Conservation (phyloP, 2,888 invertebrate genomes). For the Apotomis capreana region DNA sequence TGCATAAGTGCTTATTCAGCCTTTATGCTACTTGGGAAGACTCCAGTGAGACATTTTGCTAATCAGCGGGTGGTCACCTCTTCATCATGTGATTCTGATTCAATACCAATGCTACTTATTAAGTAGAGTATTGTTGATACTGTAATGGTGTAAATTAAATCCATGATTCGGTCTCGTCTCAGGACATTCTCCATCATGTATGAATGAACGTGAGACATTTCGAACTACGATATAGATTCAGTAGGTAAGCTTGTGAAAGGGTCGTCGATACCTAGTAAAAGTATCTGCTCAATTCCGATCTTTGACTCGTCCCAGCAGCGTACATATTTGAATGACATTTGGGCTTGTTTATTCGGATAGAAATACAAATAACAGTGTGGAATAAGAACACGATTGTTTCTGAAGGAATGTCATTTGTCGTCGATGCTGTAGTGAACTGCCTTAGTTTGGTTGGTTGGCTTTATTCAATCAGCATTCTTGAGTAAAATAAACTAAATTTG, state of each 20-base stretch:
- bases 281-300: neutral
- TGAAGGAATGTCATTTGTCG: constrained; percentile 27
- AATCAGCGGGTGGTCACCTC: too few relatives aligned
- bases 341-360: constrained; percentile 15
- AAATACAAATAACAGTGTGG: constrained; percentile 26
- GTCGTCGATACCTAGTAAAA: neutral
- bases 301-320: constrained; percentile 2
- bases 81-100: too few relatives aligned
- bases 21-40: too few relatives aligned
- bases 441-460: constrained; percentile 27
- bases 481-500: constrained; percentile 18
- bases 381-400: constrained; percentile 39
- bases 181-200: too few relatives aligned
- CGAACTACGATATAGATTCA: too few relatives aligned
- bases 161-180: too few relatives aligned
- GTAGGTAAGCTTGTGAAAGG: constrained; percentile 8
- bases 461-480: constrained; percentile 36
- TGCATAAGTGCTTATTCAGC: too few relatives aligned
- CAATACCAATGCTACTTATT: too few relatives aligned
- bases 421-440: constrained; percentile 16
- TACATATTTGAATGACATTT: neutral
- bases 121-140: too few relatives aligned
- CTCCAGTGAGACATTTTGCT: too few relatives aligned
- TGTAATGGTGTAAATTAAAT: too few relatives aligned
- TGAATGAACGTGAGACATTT: too few relatives aligned